These are phyloP conservation scores for Apoderus coryli DNA, from an alignment of 2,888 invertebrate species.

Conservation along the genomic window DNA sequence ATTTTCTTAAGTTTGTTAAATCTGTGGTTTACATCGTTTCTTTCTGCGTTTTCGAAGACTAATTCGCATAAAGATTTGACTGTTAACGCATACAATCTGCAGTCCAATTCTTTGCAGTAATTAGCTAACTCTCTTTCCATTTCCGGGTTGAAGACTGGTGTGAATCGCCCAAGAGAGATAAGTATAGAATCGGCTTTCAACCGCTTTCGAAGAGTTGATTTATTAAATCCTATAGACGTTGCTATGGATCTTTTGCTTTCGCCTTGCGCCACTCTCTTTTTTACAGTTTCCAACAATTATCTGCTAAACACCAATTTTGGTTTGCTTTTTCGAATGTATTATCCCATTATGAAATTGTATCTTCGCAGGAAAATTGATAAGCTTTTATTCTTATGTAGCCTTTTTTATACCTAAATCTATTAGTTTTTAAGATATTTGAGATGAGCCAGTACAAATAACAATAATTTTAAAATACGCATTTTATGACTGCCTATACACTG, in stretches of 20 bases:
- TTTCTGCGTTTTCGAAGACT: conserved; percentile 1
- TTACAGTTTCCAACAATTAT: not conserved
- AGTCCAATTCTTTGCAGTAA: conserved; percentile 5
- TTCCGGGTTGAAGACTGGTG: conserved; percentile 5
- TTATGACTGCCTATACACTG: too few species aligned
- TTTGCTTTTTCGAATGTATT: conserved; percentile 2
- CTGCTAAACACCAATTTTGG: conserved; percentile 1
- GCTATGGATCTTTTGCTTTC: conserved; percentile 7
- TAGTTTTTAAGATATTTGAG: too few species aligned
- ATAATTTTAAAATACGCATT: too few species aligned
- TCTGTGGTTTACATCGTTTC: conserved; percentile 5
- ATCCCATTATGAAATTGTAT: too few species aligned
- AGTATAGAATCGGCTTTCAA: conserved; percentile 6
- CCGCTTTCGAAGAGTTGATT: conserved; percentile 5
- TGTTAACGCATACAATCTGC: conserved; percentile 1
- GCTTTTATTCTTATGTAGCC: too few species aligned
- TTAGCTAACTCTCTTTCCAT: conserved; percentile 5
- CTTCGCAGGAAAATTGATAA: too few species aligned
- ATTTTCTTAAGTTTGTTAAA: too few species aligned
- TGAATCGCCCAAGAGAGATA: too few species aligned
- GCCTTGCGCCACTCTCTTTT: conserved; percentile 2
- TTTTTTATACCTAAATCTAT: too few species aligned
- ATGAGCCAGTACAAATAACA: too few species aligned
- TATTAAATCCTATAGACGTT: not conserved
- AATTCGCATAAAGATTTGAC: conserved; percentile 3